Base-by-base conservation (phyloP, 1,140 invertebrate genomes). In the Anastatus disparis region DNA sequence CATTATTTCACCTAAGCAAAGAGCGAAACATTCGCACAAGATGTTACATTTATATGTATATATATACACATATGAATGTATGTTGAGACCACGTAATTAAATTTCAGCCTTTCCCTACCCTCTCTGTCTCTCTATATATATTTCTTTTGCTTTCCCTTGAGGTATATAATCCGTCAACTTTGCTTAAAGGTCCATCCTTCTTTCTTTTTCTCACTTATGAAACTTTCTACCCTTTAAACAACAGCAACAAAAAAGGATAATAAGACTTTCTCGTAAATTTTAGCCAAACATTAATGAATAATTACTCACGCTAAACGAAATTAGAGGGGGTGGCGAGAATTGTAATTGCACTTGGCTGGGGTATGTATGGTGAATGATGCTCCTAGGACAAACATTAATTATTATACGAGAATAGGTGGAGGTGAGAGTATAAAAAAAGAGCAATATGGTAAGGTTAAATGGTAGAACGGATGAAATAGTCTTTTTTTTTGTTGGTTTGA, bases 301-400 rank as follows among this genome's bases (percentile, higher is more conserved):
- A 70, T 70, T 63, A 70, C 50, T 70, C 68, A 63, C 59, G 59
- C 68, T 63, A 70, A 63, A 50, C 38, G 61, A 70, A 27, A 56
- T 70, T 56, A 56, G 50, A n/a, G n/a, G n/a, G n/a, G n/a, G n/a
- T n/a, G n/a, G n/a, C n/a, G 52, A 22, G 59, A 55, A 44, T 63
- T 27, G 46, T 69, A 62, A 69, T 69, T 69, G 38, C 29, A 62
- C 31, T 38, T 46, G 44, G 29, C 53, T 29, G 31, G n/a, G n/a
- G n/a, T 42, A 35, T 53, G 58, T 40, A n/a, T 20, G 55, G 59
- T 68, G 55, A 44, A 24, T 4, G 31, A 35, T 35, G 4, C 10
- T 6, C 31, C 31, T 35, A 35, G 44, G 22, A 38, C n/a, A 44
- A 55, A 35, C 52, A 52, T 68, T 58, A 58, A 61, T 68, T 68